phyloP scores from a whole-genome alignment of 2,888 invertebrate genomes.

The Diplazon laetatorius region DNA sequence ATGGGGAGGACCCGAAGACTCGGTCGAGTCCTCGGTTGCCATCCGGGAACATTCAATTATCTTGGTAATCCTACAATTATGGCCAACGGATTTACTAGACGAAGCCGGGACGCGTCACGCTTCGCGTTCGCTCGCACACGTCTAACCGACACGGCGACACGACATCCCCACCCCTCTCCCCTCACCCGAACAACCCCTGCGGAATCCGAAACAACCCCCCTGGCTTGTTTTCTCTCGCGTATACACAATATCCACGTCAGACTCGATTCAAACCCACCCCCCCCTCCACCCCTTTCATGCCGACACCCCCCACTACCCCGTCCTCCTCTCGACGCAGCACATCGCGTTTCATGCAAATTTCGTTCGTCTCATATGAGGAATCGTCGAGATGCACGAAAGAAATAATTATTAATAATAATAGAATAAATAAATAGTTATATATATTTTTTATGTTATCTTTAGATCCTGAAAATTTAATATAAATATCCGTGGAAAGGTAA shows the following conservation, averaged over 20 bases:
- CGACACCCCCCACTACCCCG: no score
- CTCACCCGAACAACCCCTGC: no score
- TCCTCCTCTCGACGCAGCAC: no score
- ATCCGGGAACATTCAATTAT: conserved; percentile 86
- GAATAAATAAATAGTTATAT: no score
- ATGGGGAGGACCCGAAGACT: conserved; percentile 46
- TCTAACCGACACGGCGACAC: conserved; percentile 31
- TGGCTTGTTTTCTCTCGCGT: conserved; percentile 55
- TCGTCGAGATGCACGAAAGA: no score
- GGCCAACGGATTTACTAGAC: conserved; percentile 75
- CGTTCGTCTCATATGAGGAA: conserved; percentile 49
- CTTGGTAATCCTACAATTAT: conserved; percentile 88
- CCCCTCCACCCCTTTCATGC: no score
- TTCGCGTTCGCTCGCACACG: conserved; percentile 44
- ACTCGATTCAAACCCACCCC: background rate
- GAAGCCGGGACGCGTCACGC: conserved; percentile 59
- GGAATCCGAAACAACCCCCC: conserved; percentile 42
- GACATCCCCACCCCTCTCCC: background rate
- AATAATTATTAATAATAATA: no score
- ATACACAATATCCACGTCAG: conserved; percentile 46
- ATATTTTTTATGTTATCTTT: no score
- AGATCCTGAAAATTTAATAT: no score
- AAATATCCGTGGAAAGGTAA: no score
- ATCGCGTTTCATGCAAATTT: no score
- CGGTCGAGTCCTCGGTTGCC: conserved; percentile 47